Evolutionary conservation across 2,797 vertebrate species (phyloP).

Genomic region (Otolemur crassicaudatus): DNA sequence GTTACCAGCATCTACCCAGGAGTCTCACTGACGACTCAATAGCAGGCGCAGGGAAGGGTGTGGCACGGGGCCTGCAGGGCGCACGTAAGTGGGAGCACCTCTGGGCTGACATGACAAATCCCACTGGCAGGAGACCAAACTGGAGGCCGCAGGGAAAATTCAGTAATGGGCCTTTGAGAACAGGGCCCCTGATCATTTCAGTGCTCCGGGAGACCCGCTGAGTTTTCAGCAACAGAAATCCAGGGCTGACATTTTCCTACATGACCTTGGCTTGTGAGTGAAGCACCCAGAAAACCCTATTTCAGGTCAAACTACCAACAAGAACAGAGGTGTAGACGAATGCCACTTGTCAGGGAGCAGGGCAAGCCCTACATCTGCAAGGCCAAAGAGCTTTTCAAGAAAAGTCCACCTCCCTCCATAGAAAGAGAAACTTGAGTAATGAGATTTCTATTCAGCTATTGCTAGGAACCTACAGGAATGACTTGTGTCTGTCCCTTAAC

Average conservation of each 20-base stretch:
- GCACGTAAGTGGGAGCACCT: too few species aligned
- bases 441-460: background rate
- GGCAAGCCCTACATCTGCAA: background rate
- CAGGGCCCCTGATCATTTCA: background rate
- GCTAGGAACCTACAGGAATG: background rate
- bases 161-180: background rate
- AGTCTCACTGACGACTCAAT: background rate
- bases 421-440: background rate
- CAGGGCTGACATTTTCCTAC: background rate
- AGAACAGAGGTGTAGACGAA: background rate
- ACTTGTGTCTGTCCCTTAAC: background rate
- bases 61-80: background rate
- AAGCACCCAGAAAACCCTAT: background rate
- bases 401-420: background rate
- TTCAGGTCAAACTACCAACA: background rate
- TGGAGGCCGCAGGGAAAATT: background rate
- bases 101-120: background rate
- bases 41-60: background rate
- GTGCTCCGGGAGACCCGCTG: background rate
- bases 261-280: background rate
- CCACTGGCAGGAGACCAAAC: background rate
- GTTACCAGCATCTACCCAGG: background rate
- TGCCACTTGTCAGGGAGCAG: background rate
- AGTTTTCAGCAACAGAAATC: constrained; percentile 8
- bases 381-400: background rate